These are phyloP conservation scores for Phyllostomus hastatus DNA, from an alignment of 2,113 vertebrate species.

Conservation along the genomic window DNA sequence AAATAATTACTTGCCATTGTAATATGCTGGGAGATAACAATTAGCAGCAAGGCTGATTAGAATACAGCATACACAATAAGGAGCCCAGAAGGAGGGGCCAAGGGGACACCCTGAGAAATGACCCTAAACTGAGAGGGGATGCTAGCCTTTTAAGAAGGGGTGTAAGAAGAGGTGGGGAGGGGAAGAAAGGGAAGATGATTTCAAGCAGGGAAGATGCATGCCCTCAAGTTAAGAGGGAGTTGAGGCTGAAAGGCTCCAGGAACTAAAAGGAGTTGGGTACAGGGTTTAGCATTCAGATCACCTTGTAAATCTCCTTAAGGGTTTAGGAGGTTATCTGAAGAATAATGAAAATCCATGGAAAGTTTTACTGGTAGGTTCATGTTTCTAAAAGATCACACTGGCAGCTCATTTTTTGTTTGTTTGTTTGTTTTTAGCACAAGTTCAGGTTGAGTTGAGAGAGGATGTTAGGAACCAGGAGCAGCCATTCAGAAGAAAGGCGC, in stretches of 20 bases:
- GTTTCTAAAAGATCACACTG: background rate
- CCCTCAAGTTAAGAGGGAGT: background rate
- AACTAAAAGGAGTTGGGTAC: background rate
- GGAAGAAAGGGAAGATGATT: background rate
- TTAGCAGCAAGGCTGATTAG: background rate
- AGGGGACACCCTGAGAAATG: background rate
- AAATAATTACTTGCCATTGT: background rate
- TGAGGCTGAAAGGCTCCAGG: background rate
- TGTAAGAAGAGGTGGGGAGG: background rate
- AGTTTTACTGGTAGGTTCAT: background rate
- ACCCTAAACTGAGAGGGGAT: background rate
- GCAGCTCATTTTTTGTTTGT: background rate
- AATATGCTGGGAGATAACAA: background rate
- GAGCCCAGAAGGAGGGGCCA: background rate
- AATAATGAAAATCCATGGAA: background rate
- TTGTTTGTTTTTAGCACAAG: background rate
- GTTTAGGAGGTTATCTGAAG: conserved; percentile 14
- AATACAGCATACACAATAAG: fast-evolving
- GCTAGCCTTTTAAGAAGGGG: background rate
- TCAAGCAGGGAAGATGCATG: background rate
- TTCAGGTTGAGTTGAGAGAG: background rate
- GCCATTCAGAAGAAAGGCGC: background rate
- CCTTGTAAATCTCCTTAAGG: background rate
- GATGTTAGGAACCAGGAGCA: background rate
- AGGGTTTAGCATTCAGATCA: background rate